Percentiles rank a stretch among this genome's conserved stretches.
Evolutionary conservation across 2,113 vertebrate genomes (phyloP).

Genomic region (Gymnogyps californianus): DNA sequence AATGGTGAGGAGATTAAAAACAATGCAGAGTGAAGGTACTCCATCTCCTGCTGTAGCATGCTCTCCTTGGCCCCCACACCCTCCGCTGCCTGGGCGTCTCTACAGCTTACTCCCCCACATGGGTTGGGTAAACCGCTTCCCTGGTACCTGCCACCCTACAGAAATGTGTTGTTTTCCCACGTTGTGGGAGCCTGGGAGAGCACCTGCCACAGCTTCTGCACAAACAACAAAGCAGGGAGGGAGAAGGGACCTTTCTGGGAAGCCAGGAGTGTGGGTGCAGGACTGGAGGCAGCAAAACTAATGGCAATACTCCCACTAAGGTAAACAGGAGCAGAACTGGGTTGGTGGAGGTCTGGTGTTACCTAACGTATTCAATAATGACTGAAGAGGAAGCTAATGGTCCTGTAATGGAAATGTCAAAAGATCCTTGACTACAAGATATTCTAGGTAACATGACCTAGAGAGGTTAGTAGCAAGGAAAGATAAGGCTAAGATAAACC

Average conservation of each 20-base stretch:
- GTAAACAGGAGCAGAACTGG: background rate
- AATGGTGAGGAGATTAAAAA: background rate
- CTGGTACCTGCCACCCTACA: background rate
- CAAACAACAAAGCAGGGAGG: background rate
- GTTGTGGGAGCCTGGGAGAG: background rate
- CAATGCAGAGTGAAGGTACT: background rate
- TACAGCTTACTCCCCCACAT: accelerated
- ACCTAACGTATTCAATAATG: background rate
- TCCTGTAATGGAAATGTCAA: background rate
- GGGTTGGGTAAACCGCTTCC: background rate
- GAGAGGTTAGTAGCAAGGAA: background rate
- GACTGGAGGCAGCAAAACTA: background rate
- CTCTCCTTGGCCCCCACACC: background rate
- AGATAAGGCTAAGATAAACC: background rate
- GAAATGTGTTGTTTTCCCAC: background rate
- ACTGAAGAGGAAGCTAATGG: background rate
- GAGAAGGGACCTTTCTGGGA: background rate
- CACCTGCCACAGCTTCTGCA: background rate
- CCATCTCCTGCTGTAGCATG: accelerated
- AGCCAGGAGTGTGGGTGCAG: background rate
- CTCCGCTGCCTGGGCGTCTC: background rate
- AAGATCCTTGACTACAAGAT: background rate
- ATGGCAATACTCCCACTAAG: background rate
- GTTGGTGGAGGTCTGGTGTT: background rate
- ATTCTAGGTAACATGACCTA: background rate